Base-by-base conservation (phyloP, 1,140 invertebrate genomes). In the Maniola jurtina region DNA sequence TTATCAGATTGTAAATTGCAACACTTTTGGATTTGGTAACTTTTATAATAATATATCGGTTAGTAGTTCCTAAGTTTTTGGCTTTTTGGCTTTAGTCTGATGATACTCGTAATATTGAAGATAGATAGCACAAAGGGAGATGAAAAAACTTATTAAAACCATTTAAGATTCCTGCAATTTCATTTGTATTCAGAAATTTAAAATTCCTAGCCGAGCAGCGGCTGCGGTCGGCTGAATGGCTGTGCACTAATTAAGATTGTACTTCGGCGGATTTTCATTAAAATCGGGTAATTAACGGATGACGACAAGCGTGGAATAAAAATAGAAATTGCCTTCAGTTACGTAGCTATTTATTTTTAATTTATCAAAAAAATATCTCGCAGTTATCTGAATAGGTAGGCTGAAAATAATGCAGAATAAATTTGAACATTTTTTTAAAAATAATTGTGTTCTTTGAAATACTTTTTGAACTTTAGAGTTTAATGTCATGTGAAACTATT, bases 111-210 rank as follows among this genome's bases (percentile, higher is more conserved):
- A 45, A n/a, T 45, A 45, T 45, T 45, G 42, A 45, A 45, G 10
- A 45, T 45, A n/a, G 16, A 50, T 50, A 15, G 1, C 14, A 34
- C 16, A 55, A 55, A 34, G 13, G 11, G 11, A 6, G 33, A 55
- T 55, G 16, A 55, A 63, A 62, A 63, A 54, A 40, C 36, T 40
- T 63, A 55, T 55, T 63, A 55, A 38, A 40, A n/a, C 35, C 40
- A 35, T 54, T 63, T 35, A 16, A 42, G 61, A 55, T 55, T 63
- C 61, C 50, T 55, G 50, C 52, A 63, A 63, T 63, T 63, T 55
- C 61, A 63, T 63, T 63, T 63, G 61, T 63, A 63, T 63, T 54
- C 50, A 52, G 50, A 55, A 63, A 63, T 55, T 63, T 63, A 63
- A 63, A 63, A 63, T 63, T 55, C 61, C 40, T 25, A 63, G 38